Base-by-base conservation (phyloP, 2,797 vertebrate species). In the Chelon auratus region DNA sequence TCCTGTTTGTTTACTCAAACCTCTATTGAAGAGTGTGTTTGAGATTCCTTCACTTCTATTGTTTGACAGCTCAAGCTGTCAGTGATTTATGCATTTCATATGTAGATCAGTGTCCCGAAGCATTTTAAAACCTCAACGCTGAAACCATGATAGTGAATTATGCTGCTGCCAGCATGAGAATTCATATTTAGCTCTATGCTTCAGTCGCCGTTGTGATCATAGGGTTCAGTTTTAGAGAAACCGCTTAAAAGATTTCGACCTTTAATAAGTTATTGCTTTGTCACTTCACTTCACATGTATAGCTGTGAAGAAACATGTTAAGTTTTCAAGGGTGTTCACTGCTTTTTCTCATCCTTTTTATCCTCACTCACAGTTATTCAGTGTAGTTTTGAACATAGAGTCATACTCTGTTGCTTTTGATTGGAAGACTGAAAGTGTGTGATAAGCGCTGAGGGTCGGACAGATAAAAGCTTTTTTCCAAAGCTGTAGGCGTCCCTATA, bases 391-490 rank as follows among this genome's bases (percentile, higher is more conserved):
- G 22, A 86, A 80, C 58, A 73, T 65, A 40, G 48, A 70, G 50
- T 71, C 58, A 18, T 78, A 73, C 66, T 79, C 47, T 53, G 24
- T 86, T 89, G 82, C 68, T 22, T 58, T 7, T 66, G 50, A 82
- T 69, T 81, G 70, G 40, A 78, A 47, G 70, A 77, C 75, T 83
- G 69, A 86, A 86, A 81, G 52, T 77, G 61, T 79, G 70, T 71
- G 82, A 90, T 86, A 77, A 83, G 87, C 58, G 36, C 24, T 45
- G 70, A 68, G 62, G 73, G 67, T 65, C 2, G 47, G 77, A 79
- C 71, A 79, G 81, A 90, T 92, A 86, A 84, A 84, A 87, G 83
- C 72, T 74, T 79, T 72, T 76, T 67, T 81, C 48, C 36, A 39
- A 52, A 42, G 58, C 87, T 82, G 53, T 48, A 82, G 74, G 77